These are phyloP conservation scores for Coregonus ussuriensis DNA, from an alignment of 2,797 vertebrate genomes.

Conservation along the genomic window DNA sequence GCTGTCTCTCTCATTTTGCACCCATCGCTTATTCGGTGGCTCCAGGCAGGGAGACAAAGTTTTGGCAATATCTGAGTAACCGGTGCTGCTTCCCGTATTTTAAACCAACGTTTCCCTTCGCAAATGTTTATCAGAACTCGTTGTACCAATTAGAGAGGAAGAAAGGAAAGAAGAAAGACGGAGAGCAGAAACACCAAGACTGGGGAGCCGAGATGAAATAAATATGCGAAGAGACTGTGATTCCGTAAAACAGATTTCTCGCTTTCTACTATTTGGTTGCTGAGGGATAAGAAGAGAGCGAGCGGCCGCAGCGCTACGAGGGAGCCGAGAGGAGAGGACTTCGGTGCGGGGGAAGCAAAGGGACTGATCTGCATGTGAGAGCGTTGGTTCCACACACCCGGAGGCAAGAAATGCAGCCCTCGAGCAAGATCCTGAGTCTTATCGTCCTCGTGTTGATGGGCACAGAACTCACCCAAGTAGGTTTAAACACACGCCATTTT, in stretches of 20 bases:
- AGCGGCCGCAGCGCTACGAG: slow-evolving; percentile 42
- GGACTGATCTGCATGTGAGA: slow-evolving; percentile 83
- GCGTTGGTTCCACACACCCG: slow-evolving; percentile 75
- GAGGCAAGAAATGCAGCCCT: slow-evolving; percentile 90
- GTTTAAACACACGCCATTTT: slow-evolving; percentile 77
- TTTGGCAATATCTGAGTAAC: slow-evolving; percentile 73
- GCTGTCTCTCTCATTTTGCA: slow-evolving; percentile 56
- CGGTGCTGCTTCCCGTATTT: slow-evolving; percentile 16
- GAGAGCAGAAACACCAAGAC: slow-evolving; percentile 26
- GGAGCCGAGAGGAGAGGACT: slow-evolving; percentile 61
- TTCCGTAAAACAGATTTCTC: slow-evolving; percentile 74
- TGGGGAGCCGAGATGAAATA: slow-evolving; percentile 72
- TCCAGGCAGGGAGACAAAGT: slow-evolving; percentile 81
- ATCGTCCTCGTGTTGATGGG: slow-evolving; percentile 93
- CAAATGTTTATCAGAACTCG: slow-evolving; percentile 48
- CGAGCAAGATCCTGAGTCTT: slow-evolving; percentile 92
- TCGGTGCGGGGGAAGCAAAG: slow-evolving; percentile 60
- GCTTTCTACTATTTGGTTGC: slow-evolving; percentile 76
- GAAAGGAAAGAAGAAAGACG: slow-evolving; percentile 21
- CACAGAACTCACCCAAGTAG: slow-evolving; percentile 98
- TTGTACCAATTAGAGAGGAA: slow-evolving; percentile 44
- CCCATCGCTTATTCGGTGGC: slow-evolving; percentile 67
- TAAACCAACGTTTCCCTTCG: slow-evolving; percentile 29
- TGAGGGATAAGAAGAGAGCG: slow-evolving; percentile 62
- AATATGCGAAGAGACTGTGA: slow-evolving; percentile 83